phyloP scores from a whole-genome alignment of 1,140 invertebrate genomes.

The Lethrus apterus region DNA sequence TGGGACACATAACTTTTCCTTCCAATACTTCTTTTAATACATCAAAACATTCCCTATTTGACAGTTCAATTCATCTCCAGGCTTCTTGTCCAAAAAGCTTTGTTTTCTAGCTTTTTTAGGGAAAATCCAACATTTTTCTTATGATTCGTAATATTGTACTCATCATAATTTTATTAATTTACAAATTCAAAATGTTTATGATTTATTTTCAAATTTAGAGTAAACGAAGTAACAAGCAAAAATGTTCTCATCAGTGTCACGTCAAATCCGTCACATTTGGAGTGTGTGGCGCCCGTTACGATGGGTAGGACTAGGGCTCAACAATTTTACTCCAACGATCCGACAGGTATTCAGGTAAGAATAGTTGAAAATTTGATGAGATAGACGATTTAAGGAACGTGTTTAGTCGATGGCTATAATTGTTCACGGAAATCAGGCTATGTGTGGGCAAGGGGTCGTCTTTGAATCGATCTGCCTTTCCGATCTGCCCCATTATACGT shows the following conservation, averaged over 20 bases:
- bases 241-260: slow-evolving; percentile 75
- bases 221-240: slow-evolving; percentile 70
- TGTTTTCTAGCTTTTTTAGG: too few relatives aligned
- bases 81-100: too few relatives aligned
- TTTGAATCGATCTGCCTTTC: slow-evolving; percentile 84
- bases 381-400: too few relatives aligned
- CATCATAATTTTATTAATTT: too few relatives aligned
- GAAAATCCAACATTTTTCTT: too few relatives aligned
- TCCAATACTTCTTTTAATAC: too few relatives aligned
- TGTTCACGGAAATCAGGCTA: slow-evolving; percentile 86
- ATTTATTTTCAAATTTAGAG: slow-evolving; percentile 5
- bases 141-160: too few relatives aligned
- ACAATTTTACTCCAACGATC: slow-evolving; percentile 75
- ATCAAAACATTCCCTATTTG: too few relatives aligned
- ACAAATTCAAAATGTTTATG: too few relatives aligned
- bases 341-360: slow-evolving; percentile 56
- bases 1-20: too few relatives aligned
- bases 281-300: slow-evolving; percentile 79
- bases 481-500: slow-evolving; percentile 78
- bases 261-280: slow-evolving; percentile 87
- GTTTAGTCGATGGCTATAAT: slow-evolving; percentile 57
- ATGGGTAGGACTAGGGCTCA: slow-evolving; percentile 77
- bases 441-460: slow-evolving; percentile 77
- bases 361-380: slow-evolving; percentile 12
- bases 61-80: too few relatives aligned